A percentile compares a stretch with the other conserved stretches of the same genome.
Evolutionary conservation across 2,797 vertebrate genomes (phyloP).

Genomic region (Pseudomugil gertrudae): DNA sequence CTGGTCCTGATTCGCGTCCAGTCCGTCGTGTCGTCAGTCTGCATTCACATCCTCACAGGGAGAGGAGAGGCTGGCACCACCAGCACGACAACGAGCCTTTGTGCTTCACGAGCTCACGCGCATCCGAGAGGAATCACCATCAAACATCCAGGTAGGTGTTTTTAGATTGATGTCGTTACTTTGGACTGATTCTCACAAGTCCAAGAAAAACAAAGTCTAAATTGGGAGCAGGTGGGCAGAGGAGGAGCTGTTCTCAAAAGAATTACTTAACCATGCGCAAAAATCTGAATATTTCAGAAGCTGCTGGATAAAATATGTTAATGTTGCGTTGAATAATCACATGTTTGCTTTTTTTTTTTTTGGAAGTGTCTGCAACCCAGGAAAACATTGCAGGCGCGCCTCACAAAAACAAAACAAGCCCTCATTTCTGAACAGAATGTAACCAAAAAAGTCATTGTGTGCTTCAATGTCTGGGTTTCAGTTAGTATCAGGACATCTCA

Average conservation of each 20-base stretch:
- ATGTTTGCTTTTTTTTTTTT: conserved; percentile 18
- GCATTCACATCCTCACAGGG: conserved; percentile 33
- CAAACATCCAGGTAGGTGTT: conserved; percentile 58
- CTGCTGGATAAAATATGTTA: background rate
- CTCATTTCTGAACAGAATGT: background rate
- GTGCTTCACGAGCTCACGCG: conserved; percentile 55
- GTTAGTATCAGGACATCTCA: background rate
- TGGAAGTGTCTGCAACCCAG: background rate
- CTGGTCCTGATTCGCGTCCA: conserved; percentile 49
- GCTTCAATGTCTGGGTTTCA: background rate
- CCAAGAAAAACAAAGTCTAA: background rate
- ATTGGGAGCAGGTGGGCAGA: conserved; percentile 18
- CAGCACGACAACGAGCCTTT: conserved; percentile 54
- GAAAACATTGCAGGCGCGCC: too few relatives aligned
- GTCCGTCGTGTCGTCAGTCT: conserved; percentile 52
- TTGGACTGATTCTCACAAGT: too few relatives aligned
- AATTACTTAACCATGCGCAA: too few relatives aligned
- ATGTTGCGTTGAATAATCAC: conserved; percentile 10
- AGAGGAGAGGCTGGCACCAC: conserved; percentile 44
- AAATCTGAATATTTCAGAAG: background rate
- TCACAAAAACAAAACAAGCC: conserved; percentile 47
- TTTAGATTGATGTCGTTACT: background rate
- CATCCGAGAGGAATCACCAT: conserved; percentile 33
- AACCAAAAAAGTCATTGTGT: background rate
- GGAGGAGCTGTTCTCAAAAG: conserved; percentile 54